phyloP scores from a whole-genome alignment of 2,888 invertebrate species.

The Ormia ochracea region DNA sequence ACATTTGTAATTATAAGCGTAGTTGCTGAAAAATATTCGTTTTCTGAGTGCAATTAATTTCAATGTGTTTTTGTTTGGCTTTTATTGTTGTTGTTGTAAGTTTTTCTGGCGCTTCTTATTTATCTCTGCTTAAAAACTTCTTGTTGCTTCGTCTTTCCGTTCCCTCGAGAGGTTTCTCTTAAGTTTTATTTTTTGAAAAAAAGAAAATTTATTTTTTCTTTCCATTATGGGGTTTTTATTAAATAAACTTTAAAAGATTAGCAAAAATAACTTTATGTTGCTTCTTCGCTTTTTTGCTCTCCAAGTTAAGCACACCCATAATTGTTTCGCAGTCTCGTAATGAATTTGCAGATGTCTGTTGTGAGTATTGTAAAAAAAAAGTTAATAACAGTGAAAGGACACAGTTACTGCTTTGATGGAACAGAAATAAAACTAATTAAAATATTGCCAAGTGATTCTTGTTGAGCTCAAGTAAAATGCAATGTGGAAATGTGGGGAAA shows the following conservation, averaged over 20 bases:
- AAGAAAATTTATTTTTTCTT: slow-evolving; percentile 48
- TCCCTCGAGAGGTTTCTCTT: slow-evolving; percentile 10
- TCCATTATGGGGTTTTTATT: slow-evolving; percentile 58
- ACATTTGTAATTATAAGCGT: neutral
- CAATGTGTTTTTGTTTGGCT: slow-evolving; percentile 27
- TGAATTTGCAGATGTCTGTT: too few species aligned
- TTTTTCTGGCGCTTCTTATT: slow-evolving; percentile 30
- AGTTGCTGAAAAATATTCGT: slow-evolving; percentile 11
- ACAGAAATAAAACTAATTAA: too few species aligned
- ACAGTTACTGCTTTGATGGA: too few species aligned
- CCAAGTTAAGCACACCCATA: too few species aligned
- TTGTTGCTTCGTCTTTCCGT: neutral
- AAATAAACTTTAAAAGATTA: slow-evolving; percentile 60
- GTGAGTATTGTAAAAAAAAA: too few species aligned
- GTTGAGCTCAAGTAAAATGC: too few species aligned
- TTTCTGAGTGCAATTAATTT: slow-evolving; percentile 59
- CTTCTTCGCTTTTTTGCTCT: neutral
- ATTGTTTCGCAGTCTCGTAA: too few species aligned
- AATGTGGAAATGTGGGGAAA: too few species aligned
- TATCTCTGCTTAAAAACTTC: slow-evolving; percentile 37
- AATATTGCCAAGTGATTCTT: too few species aligned
- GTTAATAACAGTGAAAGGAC: too few species aligned
- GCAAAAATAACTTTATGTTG: slow-evolving; percentile 43
- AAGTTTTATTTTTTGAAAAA: slow-evolving; percentile 20
- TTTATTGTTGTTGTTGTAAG: slow-evolving; percentile 25